Conservation (phyloP, 1,140 invertebrate genomes). For the Goniozus legneri region DNA sequence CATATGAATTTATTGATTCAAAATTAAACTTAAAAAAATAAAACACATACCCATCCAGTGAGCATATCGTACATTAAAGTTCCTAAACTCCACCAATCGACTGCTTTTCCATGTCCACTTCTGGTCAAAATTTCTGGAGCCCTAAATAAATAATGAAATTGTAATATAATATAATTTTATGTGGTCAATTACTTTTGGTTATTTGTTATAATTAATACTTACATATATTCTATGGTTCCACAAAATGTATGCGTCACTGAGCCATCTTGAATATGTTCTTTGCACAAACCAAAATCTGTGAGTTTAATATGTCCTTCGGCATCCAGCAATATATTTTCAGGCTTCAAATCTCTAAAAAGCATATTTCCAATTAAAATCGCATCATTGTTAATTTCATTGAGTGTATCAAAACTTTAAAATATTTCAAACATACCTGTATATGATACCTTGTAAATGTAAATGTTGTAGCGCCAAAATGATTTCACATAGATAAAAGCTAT, state of each 20-base stretch:
- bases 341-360: constrained; percentile 86
- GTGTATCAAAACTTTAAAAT: neutral
- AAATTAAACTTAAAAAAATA: constrained; percentile 1
- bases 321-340: constrained; percentile 97
- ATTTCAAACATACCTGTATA: constrained; percentile 69
- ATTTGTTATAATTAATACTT: constrained; percentile 46
- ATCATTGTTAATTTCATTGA: neutral
- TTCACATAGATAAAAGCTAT: constrained; percentile 96
- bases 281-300: constrained; percentile 99
- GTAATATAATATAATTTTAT: neutral
- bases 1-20: neutral
- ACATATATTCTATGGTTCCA: constrained; percentile 99
- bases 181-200: neutral
- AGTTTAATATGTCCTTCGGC: constrained; percentile 95
- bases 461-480: constrained; percentile 97
- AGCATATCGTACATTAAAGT: constrained; percentile 99
- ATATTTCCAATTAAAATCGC: constrained; percentile 4
- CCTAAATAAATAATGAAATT: constrained; percentile 56
- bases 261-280: constrained; percentile 95
- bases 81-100: constrained; percentile 99
- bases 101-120: constrained; percentile 95
- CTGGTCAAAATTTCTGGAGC: constrained; percentile 96
- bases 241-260: constrained; percentile 98
- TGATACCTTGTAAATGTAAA: constrained; percentile 93
- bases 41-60: constrained; percentile 80